Base-by-base conservation (phyloP, 2,888 invertebrate species). In the Tethea ocularis region DNA sequence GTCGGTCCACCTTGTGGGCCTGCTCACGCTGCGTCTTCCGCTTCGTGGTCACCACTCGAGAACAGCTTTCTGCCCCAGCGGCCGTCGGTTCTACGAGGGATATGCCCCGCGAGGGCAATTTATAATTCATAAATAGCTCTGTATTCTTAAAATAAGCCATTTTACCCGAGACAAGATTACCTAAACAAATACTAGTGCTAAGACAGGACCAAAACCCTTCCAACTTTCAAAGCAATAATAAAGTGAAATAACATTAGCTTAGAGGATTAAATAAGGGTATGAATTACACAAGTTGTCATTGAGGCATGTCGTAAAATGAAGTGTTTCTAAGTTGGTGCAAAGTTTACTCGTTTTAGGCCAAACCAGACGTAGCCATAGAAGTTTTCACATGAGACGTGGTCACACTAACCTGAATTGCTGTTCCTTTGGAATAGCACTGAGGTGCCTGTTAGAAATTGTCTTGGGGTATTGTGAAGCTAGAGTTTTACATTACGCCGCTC, bases 291-390 rank as follows among this genome's bases (percentile, higher is more conserved):
- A 69, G 61, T 74, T 52, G 53, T 52, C 58, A 58, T 58, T 52
- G 58, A 26, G 41, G 46, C 8, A 46, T 41, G 53, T 58, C 58
- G 46, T 58, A 58, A 58, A 58, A 58, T 58, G 53, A 58, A 58
- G 58, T 52, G 57, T 51, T 57, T 57, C 57, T 23, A 51, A 46
- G 57, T 46, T 20, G 36, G 69, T 69, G 61, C 59, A 68, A 81
- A 81, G 78, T 81, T 81, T 67, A 67, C 74, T 79, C 78, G 65
- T 81, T 81, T 79, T 76, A 63, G 80, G 77, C 61, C 46, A 64
- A 78, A 75, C 74, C 72, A 73, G 78, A 76, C 79, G 72, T 75
- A 68, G 54, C 62, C 54, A 57, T 58, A 59, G 60, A 77, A 75
- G 68, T 78, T 72, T 69, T 67, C 58, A 65, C 70, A 71, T 69